phyloP scores from a whole-genome alignment of 2,113 vertebrate genomes.

The Corvus hawaiiensis region DNA sequence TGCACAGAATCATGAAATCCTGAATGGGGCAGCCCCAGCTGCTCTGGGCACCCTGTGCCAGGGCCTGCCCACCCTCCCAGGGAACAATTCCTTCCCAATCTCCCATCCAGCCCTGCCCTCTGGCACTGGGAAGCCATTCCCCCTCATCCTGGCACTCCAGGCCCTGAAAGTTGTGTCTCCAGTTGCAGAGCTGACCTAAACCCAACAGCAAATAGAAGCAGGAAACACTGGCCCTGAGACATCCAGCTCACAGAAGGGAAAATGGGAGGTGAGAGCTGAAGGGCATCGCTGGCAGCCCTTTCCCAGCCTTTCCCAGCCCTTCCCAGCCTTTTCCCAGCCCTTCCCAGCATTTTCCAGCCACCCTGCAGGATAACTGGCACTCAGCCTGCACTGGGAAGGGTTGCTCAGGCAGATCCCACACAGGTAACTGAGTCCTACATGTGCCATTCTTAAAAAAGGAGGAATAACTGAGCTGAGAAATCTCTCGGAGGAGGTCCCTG shows the following conservation, averaged over 20 bases:
- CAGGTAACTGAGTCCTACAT: neutral
- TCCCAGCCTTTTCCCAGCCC: too few relatives aligned
- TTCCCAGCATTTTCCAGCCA: neutral
- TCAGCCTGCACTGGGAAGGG: neutral
- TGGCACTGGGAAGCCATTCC: neutral
- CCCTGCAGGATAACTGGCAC: neutral
- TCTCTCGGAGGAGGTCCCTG: neutral
- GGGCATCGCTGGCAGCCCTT: neutral
- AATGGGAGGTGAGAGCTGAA: neutral
- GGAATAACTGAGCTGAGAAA: neutral
- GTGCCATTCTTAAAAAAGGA: neutral
- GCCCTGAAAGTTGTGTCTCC: neutral
- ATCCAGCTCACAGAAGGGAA: neutral
- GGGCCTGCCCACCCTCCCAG: neutral
- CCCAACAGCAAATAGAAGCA: neutral
- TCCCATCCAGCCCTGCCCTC: neutral
- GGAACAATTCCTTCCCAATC: neutral
- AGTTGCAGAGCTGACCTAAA: neutral
- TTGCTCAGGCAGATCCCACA: neutral
- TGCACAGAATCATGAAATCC: neutral
- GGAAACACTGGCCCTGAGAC: neutral
- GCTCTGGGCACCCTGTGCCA: neutral
- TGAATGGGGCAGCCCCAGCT: neutral
- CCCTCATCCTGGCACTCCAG: neutral
- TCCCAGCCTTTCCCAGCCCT: too few relatives aligned